Evolutionary conservation across 2,113 vertebrate species (phyloP), one percentile per base, ranked within the genome.

Genomic region (Apistogramma diplotaenia): DNA sequence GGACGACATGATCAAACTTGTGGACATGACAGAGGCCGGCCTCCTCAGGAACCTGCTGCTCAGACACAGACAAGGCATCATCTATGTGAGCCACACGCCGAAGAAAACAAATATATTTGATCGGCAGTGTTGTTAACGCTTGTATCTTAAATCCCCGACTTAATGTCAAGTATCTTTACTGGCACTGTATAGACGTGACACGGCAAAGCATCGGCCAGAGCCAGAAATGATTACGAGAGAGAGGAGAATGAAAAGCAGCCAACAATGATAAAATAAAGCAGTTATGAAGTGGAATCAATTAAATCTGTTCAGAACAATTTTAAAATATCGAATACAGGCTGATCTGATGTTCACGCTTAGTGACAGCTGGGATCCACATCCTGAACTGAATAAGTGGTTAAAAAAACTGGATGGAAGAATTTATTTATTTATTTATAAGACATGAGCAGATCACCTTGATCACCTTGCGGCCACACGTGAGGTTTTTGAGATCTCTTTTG

Each of bases 1-100:
- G 23, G 97, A 98, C 3, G 97, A 99, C 93, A 99, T 99, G 98
- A 98, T 99, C 84, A 37, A 88, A 53, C 95, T 99, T 0, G 98
- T 96, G 10, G 98, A 99, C 67, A 94, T 99, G 91, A 94, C 95
- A 0, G 97, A 99, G 93, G 98, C 97, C 1, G 96, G 96, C 25
- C 95, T 99, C 55, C 96, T 99, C 25, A 95, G 96, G 86, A 99
- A 99, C 91, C 96, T 99, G 61, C 89, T 96, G 83, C 94, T 97
- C 75, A 96, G 98, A 61, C 96, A 98, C 89, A 96, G 91, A 83
- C 92, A 95, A 74, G 94, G 95, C 85, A 90, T 95, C 76, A 98
- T 99, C 89, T 99, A 99, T 3, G 98, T 99, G 93, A 98, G 95
- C 10, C 35, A 12, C 23, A 19, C 33, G 31, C 27, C n/a, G n/a